Base-by-base conservation (phyloP, 2,113 vertebrate species). In the Alces alces region DNA sequence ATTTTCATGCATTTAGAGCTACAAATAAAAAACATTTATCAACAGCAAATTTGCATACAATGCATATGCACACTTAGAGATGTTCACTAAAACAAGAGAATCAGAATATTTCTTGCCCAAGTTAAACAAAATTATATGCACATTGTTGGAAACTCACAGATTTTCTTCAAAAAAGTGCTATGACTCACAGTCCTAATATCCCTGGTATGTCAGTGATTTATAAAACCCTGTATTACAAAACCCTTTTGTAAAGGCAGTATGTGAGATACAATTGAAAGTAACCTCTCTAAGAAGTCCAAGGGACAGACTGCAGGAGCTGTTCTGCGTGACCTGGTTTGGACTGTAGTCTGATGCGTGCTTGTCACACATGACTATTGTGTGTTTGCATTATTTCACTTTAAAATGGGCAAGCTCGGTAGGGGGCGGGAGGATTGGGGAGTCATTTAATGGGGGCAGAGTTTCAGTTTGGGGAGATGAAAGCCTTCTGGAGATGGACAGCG, bases 401-500 rank as follows among this genome's bases (percentile, higher is more conserved):
- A 64, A 17, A n/a, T 19, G 30, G 33, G 36, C 86, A 36, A 17
- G 15, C 13, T 5, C 0, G 3, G 15, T 3, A 3, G 39, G 16
- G 15, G 12, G 15, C 0, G 0, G 17, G 9, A 10, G 39, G 21
- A 9, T 0, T 5, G 21, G 43, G 25, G n/a, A 33, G 39, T 8
- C 7, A 9, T 4, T 23, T 6, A 2, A 1, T 3, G 54, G n/a
- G 82, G 0, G 8, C 25, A 2, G 80, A 36, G 54, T 14, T 21
- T 21, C 76, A 2, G 15, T 6, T 1, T 3, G 19, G 43, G 30
- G 3, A 28, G 52, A 6, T 1, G 14, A 14, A 28, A 7, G 12
- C 1, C 11, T 9, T 36, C n/a, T 10, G 9, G 1, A 28, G 19
- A n/a, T 2, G 13, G 21, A 2, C 0, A 1, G 54, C 7, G 14